phyloP scores from a whole-genome alignment of 2,797 vertebrate genomes.

The Trichosurus vulpecula region DNA sequence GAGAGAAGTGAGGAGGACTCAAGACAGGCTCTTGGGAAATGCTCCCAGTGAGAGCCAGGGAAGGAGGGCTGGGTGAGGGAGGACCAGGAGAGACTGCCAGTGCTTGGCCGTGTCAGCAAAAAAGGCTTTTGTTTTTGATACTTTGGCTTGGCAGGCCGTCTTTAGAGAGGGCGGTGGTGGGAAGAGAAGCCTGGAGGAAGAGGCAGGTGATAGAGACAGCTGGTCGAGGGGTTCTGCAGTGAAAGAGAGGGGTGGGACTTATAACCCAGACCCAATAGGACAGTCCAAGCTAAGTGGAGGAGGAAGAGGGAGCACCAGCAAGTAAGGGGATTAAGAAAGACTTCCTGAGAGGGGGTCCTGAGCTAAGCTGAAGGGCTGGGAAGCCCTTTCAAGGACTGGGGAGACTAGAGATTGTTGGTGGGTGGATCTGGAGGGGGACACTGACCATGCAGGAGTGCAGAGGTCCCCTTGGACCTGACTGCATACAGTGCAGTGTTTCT shows the following conservation, averaged over 20 bases:
- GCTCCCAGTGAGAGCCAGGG: neutral
- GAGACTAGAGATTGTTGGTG: neutral
- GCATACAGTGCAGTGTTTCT: neutral
- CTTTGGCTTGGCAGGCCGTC: neutral
- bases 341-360: neutral
- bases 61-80: neutral
- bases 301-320: neutral
- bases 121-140: neutral
- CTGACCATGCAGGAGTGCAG: neutral
- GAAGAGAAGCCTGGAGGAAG: neutral
- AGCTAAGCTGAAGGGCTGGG: neutral
- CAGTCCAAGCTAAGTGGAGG: neutral
- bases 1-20: too few relatives aligned
- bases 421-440: neutral
- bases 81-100: too few relatives aligned
- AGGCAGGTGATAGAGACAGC: neutral
- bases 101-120: neutral
- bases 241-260: neutral
- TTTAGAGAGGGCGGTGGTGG: neutral
- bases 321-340: neutral
- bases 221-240: neutral
- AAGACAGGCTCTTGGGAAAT: too few relatives aligned
- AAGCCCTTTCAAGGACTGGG: neutral
- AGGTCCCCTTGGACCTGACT: neutral
- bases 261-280: too few relatives aligned